Evolutionary conservation across 2,113 vertebrate genomes (phyloP).

Genomic region (Dasyornis broadbenti): DNA sequence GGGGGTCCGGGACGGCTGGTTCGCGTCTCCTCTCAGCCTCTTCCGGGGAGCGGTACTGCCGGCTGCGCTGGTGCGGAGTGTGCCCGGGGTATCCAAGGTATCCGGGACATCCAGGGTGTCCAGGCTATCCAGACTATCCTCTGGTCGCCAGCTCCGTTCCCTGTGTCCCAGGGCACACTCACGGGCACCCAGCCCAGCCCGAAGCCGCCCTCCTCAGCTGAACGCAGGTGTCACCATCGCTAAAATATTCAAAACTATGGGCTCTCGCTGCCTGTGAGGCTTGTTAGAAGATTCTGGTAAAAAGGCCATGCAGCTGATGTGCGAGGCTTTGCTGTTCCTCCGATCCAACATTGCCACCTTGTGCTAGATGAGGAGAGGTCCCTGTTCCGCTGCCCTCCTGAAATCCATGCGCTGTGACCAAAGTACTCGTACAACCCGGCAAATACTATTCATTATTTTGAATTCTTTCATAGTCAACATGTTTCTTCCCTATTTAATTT

Average conservation of each 20-base stretch:
- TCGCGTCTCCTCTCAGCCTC: neutral
- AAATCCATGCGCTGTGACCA: fast-evolving
- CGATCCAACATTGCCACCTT: neutral
- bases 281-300: constrained; percentile 18
- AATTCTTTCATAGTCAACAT: fast-evolving
- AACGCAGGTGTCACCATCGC: fast-evolving
- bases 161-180: neutral
- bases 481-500: neutral
- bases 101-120: neutral
- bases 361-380: neutral
- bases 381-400: neutral
- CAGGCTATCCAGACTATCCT: too few relatives aligned
- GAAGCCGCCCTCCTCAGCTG: neutral
- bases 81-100: fast-evolving
- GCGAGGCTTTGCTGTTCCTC: neutral
- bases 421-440: fast-evolving
- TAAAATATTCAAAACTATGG: neutral
- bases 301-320: neutral
- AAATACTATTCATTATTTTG: fast-evolving
- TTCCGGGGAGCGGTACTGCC: too few relatives aligned
- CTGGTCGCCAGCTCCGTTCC: neutral
- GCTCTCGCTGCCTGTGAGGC: neutral
- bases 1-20: fast-evolving
- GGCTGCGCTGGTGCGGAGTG: neutral
- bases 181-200: neutral